These are phyloP conservation scores for Bathynomus jamesi DNA, from an alignment of 1,140 invertebrate genomes.

Conservation along the genomic window DNA sequence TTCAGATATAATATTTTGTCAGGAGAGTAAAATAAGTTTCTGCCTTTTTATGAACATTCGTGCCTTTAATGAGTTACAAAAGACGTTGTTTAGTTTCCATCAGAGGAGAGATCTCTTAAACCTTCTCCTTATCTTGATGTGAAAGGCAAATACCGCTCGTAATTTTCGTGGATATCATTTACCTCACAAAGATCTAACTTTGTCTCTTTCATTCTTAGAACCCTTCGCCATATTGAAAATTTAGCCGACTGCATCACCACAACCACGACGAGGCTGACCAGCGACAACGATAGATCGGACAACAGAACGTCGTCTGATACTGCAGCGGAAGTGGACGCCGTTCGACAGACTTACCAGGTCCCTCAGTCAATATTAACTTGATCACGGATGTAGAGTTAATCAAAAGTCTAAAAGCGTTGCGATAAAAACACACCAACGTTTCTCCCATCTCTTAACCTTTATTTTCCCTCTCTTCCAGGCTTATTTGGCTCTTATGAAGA, in stretches of 20 bases:
- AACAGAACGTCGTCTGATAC: conserved; percentile 4
- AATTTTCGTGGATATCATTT: too few relatives aligned
- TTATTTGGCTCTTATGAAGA: conserved; percentile 22
- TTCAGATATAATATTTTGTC: too few relatives aligned
- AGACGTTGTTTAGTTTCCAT: too few relatives aligned
- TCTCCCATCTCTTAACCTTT: background rate
- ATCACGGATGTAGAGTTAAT: background rate
- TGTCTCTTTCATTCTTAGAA: too few relatives aligned
- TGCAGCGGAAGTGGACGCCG: conserved; percentile 29
- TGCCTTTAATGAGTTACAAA: too few relatives aligned
- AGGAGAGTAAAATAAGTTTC: too few relatives aligned
- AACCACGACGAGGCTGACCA: conserved; percentile 16
- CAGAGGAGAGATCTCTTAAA: too few relatives aligned
- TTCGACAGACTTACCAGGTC: background rate
- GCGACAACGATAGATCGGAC: conserved; percentile 5
- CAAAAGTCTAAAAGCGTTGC: background rate
- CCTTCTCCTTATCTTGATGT: too few relatives aligned
- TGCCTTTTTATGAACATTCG: too few relatives aligned
- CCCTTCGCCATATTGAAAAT: conserved; percentile 22
- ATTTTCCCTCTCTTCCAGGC: background rate
- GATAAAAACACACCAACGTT: background rate
- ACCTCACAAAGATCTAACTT: too few relatives aligned
- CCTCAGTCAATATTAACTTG: background rate
- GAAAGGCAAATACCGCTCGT: too few relatives aligned
- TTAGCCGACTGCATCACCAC: conserved; percentile 27